phyloP scores from a whole-genome alignment of 2,888 invertebrate genomes.

The Drosophila limbata region DNA sequence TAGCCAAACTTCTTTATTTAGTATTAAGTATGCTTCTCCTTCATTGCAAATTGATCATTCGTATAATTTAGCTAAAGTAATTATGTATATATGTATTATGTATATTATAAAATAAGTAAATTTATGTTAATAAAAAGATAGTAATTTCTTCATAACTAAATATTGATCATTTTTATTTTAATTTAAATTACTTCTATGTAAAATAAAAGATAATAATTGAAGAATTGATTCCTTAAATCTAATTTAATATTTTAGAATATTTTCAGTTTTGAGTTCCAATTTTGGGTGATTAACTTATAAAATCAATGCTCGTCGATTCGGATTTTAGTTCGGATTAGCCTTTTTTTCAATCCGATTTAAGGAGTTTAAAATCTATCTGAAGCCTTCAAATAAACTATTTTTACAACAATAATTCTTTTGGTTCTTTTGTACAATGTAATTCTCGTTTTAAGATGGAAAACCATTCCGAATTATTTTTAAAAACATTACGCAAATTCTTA shows the following conservation, averaged over 20 bases:
- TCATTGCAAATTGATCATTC: not conserved
- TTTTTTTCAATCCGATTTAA: not conserved
- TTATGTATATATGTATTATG: too few species aligned
- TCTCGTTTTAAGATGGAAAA: not conserved
- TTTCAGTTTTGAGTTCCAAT: too few species aligned
- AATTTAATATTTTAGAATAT: not conserved
- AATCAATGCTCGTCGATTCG: not conserved
- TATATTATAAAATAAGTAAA: too few species aligned
- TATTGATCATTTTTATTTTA: too few species aligned
- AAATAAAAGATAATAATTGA: not conserved
- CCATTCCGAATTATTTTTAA: not conserved
- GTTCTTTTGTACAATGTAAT: not conserved
- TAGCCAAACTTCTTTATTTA: not conserved
- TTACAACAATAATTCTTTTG: not conserved
- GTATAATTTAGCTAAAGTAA: not conserved
- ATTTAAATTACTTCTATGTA: too few species aligned
- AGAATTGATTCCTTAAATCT: not conserved
- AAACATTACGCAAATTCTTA: constrained; percentile 19
- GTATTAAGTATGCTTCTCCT: not conserved
- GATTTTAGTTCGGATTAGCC: not conserved
- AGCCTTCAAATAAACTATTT: not conserved
- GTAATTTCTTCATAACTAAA: too few species aligned
- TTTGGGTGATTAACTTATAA: not conserved
- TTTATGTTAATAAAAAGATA: too few species aligned
- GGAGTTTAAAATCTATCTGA: too few species aligned